Evolutionary conservation across 2,113 vertebrate genomes (phyloP), one percentile per base, ranked within the genome.

Genomic region (Oplegnathus fasciatus): DNA sequence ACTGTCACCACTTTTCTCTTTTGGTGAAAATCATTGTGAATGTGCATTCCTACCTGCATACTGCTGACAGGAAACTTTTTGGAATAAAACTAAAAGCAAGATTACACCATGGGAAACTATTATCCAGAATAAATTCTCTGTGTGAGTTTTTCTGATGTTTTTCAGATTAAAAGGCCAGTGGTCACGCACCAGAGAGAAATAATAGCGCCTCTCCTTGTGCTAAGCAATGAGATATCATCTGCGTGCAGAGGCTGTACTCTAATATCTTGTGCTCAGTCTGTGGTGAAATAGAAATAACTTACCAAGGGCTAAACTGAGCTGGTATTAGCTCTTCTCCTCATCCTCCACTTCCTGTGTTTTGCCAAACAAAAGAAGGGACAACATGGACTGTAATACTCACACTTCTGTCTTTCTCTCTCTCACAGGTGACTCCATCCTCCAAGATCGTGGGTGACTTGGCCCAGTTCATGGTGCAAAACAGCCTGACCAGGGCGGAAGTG

Each of bases 381-480:
- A n/a, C 46, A 52, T 26, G 4, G 6, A 30, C 3, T 24, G 17
- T 40, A 42, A 14, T 1, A 0, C 65, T 89, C 55, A 82, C 37
- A 22, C 34, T 34, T 28, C 2, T 58, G 0, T 48, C 22, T 52
- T 17, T 18, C 32, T 70, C 26, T 17, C 58, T 65, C 68, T 60
- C 75, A 37, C 34, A 96, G 98, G 98, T 99, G 92, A 99, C 98
- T 0, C 98, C 98, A 0, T 96, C 97, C 15, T 99, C 98, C 0
- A 99, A 99, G 96, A 98, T 99, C 2, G 98, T 99, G 76, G 98
- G 98, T 0, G 98, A 99, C 92, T 92, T 99, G 94, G 98, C 98
- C 0, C 98, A 99, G 96, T 99, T 99, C 93, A 97, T 99, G 98
- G 98, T 99, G 77, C 98, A 99, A 95, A 99, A 99, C 68, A 90